phyloP scores from a whole-genome alignment of 2,113 vertebrate species.

The Urocolius indicus region DNA sequence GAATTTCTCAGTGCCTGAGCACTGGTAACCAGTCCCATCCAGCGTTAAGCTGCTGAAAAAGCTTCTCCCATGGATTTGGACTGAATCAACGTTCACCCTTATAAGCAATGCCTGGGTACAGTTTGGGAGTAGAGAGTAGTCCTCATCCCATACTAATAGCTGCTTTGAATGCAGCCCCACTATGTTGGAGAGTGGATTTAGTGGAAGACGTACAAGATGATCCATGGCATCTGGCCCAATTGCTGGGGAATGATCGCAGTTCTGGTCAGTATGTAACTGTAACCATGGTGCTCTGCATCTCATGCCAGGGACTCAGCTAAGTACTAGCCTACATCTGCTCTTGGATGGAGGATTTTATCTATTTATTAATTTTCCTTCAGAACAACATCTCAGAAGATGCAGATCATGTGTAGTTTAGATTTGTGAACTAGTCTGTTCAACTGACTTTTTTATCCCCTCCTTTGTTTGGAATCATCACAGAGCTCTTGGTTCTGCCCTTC shows the following conservation, averaged over 20 bases:
- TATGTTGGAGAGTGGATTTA: neutral
- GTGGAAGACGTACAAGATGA: neutral
- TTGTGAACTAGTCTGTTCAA: neutral
- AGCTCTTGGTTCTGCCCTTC: neutral
- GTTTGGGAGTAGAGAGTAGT: neutral
- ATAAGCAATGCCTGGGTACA: neutral
- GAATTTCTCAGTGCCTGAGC: neutral
- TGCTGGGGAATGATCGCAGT: neutral
- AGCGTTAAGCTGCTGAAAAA: neutral
- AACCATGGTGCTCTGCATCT: accelerated
- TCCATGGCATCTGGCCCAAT: neutral
- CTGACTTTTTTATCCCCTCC: too few relatives aligned
- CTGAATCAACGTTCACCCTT: neutral
- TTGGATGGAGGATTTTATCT: accelerated
- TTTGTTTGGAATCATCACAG: neutral
- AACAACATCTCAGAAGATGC: neutral
- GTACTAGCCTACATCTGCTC: neutral
- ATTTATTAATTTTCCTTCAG: neutral
- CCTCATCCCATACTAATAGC: neutral
- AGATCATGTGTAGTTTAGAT: accelerated
- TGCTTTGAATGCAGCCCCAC: neutral
- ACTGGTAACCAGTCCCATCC: neutral
- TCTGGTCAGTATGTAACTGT: neutral
- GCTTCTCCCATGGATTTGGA: neutral
- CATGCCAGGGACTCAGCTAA: accelerated